phyloP scores from a whole-genome alignment of 2,888 invertebrate species.

The Patella pellucida region DNA sequence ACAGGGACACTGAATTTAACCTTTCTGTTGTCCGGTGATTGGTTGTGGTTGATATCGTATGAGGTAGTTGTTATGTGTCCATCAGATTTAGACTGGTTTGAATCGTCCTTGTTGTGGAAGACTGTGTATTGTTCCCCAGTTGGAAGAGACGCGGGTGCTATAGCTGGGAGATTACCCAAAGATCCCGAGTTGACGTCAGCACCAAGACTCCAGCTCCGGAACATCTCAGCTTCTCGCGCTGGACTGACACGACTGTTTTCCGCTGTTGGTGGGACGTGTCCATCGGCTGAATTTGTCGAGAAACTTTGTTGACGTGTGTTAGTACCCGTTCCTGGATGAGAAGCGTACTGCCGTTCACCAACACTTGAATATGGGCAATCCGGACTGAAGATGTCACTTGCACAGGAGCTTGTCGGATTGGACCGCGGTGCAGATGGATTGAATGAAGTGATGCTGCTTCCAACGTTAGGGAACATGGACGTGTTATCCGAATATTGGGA shows the following conservation, averaged over 20 bases:
- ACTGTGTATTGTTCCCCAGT: conserved; percentile 17
- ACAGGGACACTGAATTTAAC: conserved; percentile 39
- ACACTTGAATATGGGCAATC: conserved; percentile 47
- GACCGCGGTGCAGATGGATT: conserved; percentile 33
- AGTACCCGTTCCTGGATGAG: conserved; percentile 32
- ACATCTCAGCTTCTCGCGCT: neutral
- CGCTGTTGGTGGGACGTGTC: conserved; percentile 26
- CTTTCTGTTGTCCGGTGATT: conserved; percentile 22
- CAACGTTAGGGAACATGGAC: conserved; percentile 52
- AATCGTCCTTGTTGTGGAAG: conserved; percentile 13
- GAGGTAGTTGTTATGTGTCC: conserved; percentile 36
- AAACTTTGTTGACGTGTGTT: conserved; percentile 40
- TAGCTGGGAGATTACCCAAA: conserved; percentile 27
- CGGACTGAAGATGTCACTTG: conserved; percentile 36
- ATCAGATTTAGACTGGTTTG: conserved; percentile 23
- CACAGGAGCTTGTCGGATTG: conserved; percentile 18
- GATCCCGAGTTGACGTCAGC: conserved; percentile 23
- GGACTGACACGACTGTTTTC: conserved; percentile 28
- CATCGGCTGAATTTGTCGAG: conserved; percentile 35
- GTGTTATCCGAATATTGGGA: conserved; percentile 50
- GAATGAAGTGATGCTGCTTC: conserved; percentile 49
- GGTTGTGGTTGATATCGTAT: conserved; percentile 29
- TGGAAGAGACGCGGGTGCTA: conserved; percentile 38
- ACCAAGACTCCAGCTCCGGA: conserved; percentile 34
- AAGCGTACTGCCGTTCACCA: conserved; percentile 32